Conservation (phyloP, 2,888 invertebrate genomes). For the Subacronicta megacephala region DNA sequence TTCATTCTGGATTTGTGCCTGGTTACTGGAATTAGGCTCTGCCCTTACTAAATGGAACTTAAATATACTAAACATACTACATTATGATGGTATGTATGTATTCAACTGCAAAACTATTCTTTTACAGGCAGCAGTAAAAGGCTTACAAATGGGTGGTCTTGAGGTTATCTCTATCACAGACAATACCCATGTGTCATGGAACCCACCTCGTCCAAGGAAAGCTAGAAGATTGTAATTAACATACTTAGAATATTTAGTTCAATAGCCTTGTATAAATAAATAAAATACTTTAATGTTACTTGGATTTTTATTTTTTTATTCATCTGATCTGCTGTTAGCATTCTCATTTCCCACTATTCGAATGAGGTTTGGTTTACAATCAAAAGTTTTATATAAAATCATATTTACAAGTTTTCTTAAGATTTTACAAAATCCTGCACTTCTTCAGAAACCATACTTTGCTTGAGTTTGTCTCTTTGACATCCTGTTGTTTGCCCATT, state of each 20-base stretch:
- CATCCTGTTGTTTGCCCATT: conserved; percentile 97
- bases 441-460: conserved; percentile 97
- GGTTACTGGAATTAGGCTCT: too few species aligned
- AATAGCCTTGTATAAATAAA: conserved; percentile 46
- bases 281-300: conserved; percentile 39
- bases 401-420: conserved; percentile 24
- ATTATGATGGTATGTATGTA: too few species aligned
- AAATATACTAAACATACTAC: too few species aligned
- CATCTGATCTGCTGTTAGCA: too few species aligned
- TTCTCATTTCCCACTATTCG: too few species aligned
- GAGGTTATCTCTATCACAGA: conserved; percentile 98
- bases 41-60: too few species aligned
- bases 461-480: conserved; percentile 96
- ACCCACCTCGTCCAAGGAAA: conserved; percentile 95
- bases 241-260: conserved; percentile 44
- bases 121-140: conserved; percentile 96
- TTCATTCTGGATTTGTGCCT: too few species aligned
- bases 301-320: neutral
- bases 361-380: too few species aligned
- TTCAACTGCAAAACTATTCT: too few species aligned
- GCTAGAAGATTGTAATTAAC: conserved; percentile 93
- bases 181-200: conserved; percentile 95
- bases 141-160: conserved; percentile 97
- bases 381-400: too few species aligned
- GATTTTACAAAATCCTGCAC: conserved; percentile 2